phyloP scores from a whole-genome alignment of 2,113 vertebrate genomes.

The Cranoglanis bouderius region DNA sequence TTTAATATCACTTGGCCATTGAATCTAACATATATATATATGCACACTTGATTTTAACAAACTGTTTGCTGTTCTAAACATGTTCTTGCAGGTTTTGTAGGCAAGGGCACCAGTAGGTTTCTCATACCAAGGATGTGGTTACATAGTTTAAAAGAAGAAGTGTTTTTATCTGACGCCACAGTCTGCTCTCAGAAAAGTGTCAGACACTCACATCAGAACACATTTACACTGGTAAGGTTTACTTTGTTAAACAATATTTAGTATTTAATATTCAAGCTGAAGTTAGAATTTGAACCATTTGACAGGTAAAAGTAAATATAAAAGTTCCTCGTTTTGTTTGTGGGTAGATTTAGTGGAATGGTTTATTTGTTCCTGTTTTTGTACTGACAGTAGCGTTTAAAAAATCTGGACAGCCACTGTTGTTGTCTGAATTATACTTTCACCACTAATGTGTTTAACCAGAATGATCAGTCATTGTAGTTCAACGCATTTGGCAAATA shows the following conservation, averaged over 20 bases:
- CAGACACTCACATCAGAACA: constrained; percentile 8
- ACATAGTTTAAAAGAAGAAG: constrained; percentile 49
- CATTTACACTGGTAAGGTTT: constrained; percentile 26
- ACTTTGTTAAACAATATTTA: neutral
- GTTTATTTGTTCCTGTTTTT: constrained; percentile 27
- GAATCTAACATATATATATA: neutral
- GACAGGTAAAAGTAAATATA: neutral
- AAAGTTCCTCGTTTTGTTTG: neutral
- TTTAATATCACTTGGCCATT: neutral
- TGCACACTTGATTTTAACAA: neutral
- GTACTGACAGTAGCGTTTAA: neutral
- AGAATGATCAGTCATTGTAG: too few relatives aligned
- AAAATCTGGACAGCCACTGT: neutral
- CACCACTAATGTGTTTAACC: too few relatives aligned
- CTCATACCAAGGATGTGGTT: constrained; percentile 55
- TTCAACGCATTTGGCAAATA: neutral
- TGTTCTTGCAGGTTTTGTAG: constrained; percentile 30
- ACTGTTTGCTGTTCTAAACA: constrained; percentile 15
- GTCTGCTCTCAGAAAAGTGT: constrained; percentile 24
- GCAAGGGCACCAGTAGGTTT: constrained; percentile 17
- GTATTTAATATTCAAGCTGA: neutral
- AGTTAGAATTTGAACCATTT: neutral
- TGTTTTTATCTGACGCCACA: constrained; percentile 44
- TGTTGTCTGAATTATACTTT: neutral
- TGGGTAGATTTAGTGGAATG: neutral